phyloP scores from a whole-genome alignment of 2,797 vertebrate species.

The Phrynocephalus forsythii region DNA sequence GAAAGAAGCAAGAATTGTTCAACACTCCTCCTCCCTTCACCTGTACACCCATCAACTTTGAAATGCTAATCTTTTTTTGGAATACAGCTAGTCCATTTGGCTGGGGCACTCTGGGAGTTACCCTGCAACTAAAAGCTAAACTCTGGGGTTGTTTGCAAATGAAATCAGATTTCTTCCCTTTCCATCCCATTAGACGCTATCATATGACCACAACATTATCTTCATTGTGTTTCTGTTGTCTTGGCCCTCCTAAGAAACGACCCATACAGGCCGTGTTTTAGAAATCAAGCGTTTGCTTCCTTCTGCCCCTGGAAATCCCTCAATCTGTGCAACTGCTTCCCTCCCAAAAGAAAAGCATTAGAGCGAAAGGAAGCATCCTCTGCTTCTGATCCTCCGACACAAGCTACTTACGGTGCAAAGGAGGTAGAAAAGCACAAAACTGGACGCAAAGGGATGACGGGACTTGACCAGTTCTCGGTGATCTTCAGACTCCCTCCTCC shows the following conservation, averaged over 20 bases:
- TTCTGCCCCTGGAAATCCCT: too few relatives aligned
- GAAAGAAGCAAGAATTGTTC: not conserved
- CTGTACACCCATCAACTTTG: not conserved
- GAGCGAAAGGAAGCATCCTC: not conserved
- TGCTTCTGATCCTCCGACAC: not conserved
- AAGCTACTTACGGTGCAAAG: slow-evolving; percentile 18
- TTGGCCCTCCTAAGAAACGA: not conserved
- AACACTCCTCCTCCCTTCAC: not conserved
- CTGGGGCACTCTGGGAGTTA: too few relatives aligned
- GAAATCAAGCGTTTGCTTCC: not conserved
- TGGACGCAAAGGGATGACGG: not conserved
- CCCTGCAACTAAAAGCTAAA: too few relatives aligned
- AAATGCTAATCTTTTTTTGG: too few relatives aligned
- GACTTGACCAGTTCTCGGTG: not conserved
- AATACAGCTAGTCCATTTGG: too few relatives aligned
- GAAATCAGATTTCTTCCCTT: not conserved
- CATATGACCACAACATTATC: not conserved
- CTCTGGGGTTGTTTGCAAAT: too few relatives aligned
- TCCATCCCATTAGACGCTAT: not conserved
- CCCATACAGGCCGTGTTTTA: not conserved
- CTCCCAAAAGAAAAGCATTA: not conserved
- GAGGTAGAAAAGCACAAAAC: not conserved
- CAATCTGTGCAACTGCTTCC: not conserved
- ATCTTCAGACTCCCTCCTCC: not conserved
- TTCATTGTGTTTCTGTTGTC: not conserved